Percentiles rank a stretch among this genome's conserved stretches.
Conservation (phyloP, 2,888 invertebrate species). For the Ischnura elegans region DNA sequence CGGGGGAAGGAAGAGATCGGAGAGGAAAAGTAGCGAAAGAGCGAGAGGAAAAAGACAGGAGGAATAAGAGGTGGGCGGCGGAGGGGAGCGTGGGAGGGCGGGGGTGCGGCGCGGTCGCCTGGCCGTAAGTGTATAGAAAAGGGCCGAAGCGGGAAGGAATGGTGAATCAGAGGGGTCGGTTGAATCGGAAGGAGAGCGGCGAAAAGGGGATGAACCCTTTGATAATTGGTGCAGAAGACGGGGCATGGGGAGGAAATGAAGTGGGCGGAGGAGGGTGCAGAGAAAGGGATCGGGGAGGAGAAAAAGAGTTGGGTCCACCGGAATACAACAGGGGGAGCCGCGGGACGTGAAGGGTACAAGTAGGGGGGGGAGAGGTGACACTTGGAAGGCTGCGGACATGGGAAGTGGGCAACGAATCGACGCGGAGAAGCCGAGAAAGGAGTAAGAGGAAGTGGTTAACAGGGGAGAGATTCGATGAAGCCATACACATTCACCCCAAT, state of each 20-base stretch:
- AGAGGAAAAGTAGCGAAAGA: neutral
- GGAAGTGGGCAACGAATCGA: too few species aligned
- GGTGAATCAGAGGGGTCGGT: neutral
- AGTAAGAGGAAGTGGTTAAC: neutral
- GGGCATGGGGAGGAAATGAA: neutral
- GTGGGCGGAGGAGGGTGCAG: neutral
- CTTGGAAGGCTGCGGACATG: neutral
- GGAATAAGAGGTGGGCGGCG: neutral
- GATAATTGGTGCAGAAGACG: slow-evolving; percentile 34
- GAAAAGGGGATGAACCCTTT: slow-evolving; percentile 26
- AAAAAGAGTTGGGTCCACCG: neutral
- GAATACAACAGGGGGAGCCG: neutral
- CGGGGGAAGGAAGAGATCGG: neutral
- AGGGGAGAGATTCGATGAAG: neutral
- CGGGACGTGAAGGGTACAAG: neutral
- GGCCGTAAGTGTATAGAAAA: neutral
- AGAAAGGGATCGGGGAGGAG: neutral
- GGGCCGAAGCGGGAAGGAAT: neutral
- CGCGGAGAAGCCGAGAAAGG: neutral
- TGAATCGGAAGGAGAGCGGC: slow-evolving; percentile 1
- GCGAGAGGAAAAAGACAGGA: neutral
- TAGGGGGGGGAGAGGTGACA: neutral
- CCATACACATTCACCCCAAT: too few species aligned
- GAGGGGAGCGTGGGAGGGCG: neutral
- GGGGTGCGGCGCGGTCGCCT: neutral